Conservation (phyloP, 2,113 vertebrate genomes). For the Nestor notabilis region DNA sequence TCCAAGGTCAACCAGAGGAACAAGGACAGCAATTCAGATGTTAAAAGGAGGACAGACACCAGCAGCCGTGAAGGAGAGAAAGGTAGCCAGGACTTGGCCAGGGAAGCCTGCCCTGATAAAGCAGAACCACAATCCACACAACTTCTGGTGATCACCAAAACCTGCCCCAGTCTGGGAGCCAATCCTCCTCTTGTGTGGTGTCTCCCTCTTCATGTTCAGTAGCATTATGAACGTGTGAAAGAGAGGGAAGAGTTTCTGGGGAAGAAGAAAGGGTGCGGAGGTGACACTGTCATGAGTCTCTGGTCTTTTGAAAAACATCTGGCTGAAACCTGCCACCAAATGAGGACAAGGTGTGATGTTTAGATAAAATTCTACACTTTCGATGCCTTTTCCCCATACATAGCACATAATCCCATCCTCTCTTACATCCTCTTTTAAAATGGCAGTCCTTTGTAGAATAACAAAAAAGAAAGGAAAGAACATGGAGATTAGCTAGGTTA, state of each 20-base stretch:
- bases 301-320: not conserved
- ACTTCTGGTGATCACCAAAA: not conserved
- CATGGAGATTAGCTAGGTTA: not conserved
- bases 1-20: not conserved
- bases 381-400: not conserved
- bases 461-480: not conserved
- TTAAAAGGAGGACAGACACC: not conserved
- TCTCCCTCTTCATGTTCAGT: not conserved
- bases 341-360: not conserved
- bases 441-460: not conserved
- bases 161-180: fast-evolving
- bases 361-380: not conserved
- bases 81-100: too few relatives aligned
- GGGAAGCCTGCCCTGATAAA: not conserved
- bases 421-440: not conserved
- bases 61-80: not conserved
- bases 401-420: not conserved
- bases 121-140: not conserved
- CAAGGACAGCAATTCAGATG: not conserved
- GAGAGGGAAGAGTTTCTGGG: not conserved
- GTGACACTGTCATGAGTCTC: fast-evolving
- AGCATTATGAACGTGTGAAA: not conserved
- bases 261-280: fast-evolving
- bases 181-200: not conserved
- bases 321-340: not conserved